Percentiles rank a stretch among this genome's conserved stretches.
Conservation (phyloP, 2,888 invertebrate genomes). For the Eristalinus aeneus region DNA sequence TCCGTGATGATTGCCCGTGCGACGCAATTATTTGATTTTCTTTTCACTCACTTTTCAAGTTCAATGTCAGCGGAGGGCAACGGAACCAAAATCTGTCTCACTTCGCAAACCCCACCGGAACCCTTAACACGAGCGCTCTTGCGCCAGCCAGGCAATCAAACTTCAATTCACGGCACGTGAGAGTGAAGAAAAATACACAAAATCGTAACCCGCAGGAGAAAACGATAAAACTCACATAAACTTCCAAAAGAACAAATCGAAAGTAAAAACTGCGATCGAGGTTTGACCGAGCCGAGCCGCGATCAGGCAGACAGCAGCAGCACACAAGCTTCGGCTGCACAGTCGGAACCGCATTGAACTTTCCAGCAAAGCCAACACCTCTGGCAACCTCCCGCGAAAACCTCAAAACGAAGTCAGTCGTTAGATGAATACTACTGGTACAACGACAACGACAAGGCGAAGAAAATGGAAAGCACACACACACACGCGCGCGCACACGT, state of each 20-base stretch:
- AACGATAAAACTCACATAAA: constrained; percentile 9
- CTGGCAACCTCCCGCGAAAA: constrained; percentile 55
- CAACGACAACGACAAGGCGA: neutral
- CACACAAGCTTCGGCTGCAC: constrained; percentile 52
- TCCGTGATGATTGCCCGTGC: constrained; percentile 7
- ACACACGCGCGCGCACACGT: neutral
- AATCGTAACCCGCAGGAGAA: constrained; percentile 15
- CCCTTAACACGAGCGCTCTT: neutral
- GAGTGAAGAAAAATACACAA: constrained; percentile 6
- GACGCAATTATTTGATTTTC: constrained; percentile 37
- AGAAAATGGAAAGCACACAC: constrained; percentile 37
- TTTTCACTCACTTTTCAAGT: constrained; percentile 42
- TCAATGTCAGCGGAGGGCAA: constrained; percentile 38
- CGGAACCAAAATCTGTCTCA: neutral
- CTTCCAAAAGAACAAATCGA: constrained; percentile 3
- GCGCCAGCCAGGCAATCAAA: constrained; percentile 9
- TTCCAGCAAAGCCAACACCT: constrained; percentile 74
- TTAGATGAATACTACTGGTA: constrained; percentile 18
- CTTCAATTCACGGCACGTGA: constrained; percentile 51
- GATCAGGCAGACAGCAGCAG: too few species aligned
- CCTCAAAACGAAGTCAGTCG: constrained; percentile 15
- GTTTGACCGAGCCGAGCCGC: neutral
- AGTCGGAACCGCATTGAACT: constrained; percentile 71
- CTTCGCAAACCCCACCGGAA: neutral
- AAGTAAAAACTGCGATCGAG: neutral